Evolutionary conservation across 2,113 vertebrate genomes (phyloP).

Genomic region (Herpailurus yagouaroundi): DNA sequence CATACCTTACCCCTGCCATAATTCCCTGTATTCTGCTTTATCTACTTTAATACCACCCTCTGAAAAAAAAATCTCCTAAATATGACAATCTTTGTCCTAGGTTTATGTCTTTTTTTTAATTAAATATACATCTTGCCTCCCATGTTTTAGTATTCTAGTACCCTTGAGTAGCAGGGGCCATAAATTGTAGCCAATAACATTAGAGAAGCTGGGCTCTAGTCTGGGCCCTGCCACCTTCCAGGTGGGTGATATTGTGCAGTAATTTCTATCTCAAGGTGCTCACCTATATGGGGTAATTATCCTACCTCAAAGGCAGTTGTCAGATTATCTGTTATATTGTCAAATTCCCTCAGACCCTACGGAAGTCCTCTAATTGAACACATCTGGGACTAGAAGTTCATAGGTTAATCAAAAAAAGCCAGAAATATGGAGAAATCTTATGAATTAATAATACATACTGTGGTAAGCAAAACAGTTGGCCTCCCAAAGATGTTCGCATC

Average conservation of each 20-base stretch:
- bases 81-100: not conserved
- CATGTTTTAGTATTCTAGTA: not conserved
- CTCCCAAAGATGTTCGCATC: not conserved
- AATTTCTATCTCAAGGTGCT: not conserved
- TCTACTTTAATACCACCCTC: not conserved
- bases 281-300: not conserved
- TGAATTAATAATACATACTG: not conserved
- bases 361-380: not conserved
- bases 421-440: not conserved
- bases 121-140: not conserved
- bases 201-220: not conserved
- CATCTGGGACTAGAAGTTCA: not conserved
- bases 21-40: not conserved
- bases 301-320: not conserved
- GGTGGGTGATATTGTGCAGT: not conserved
- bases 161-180: not conserved
- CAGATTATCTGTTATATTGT: not conserved
- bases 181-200: not conserved
- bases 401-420: not conserved
- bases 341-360: not conserved
- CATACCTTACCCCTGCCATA: not conserved
- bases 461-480: not conserved
- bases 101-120: not conserved
- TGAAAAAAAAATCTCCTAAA: conserved; percentile 10
- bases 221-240: not conserved